Conservation (phyloP, 2,113 vertebrate genomes). For the Prietella phreatophila region DNA sequence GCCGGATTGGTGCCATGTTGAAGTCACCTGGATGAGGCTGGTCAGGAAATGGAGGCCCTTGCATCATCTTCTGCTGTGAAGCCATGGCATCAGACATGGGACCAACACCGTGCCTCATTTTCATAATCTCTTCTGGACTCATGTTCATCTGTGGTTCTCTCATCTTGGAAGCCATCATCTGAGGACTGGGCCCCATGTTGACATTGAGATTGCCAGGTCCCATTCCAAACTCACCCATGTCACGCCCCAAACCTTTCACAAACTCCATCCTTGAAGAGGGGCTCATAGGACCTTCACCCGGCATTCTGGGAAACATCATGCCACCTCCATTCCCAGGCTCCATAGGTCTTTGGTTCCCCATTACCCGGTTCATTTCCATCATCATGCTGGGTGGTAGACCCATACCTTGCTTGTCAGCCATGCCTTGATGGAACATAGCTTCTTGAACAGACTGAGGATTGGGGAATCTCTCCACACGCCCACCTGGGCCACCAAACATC, state of each 20-base stretch:
- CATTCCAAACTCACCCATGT: conserved; percentile 90
- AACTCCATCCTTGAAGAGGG: conserved; percentile 91
- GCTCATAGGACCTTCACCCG: conserved; percentile 91
- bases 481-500: conserved; percentile 90
- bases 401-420: conserved; percentile 90
- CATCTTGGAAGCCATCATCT: conserved; percentile 89
- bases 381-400: conserved; percentile 87
- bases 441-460: conserved; percentile 91
- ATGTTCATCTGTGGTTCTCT: conserved; percentile 81
- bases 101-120: conserved; percentile 77
- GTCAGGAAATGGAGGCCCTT: conserved; percentile 81
- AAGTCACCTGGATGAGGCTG: conserved; percentile 91
- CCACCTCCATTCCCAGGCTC: conserved; percentile 84
- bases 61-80: conserved; percentile 88
- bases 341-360: conserved; percentile 88
- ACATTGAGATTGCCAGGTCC: conserved; percentile 82
- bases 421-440: conserved; percentile 93
- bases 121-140: conserved; percentile 92
- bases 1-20: conserved; percentile 84
- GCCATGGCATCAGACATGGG: conserved; percentile 84
- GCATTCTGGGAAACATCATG: conserved; percentile 91
- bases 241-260: conserved; percentile 79
- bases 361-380: conserved; percentile 93
- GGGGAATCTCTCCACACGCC: conserved; percentile 91
- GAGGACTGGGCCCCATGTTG: conserved; percentile 82